Evolutionary conservation across 2,797 vertebrate genomes (phyloP).

Genomic region (Chelonia mydas): DNA sequence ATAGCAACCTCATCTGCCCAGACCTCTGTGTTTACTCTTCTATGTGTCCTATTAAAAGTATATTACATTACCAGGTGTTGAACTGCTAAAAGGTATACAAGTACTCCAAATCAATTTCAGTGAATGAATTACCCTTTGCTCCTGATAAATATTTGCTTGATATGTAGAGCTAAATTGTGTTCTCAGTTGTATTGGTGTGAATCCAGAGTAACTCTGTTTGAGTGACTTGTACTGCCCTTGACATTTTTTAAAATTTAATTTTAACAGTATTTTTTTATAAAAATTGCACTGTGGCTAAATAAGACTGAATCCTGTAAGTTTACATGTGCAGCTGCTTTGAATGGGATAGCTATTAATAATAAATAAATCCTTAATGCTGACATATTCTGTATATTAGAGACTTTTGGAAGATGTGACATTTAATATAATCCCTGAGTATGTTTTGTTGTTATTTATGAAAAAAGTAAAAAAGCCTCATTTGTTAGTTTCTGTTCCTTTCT

Average conservation of each 20-base stretch:
- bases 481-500: not conserved
- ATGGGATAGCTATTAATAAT: not conserved
- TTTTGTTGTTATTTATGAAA: not conserved
- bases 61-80: slow-evolving; percentile 10
- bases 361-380: not conserved
- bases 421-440: not conserved
- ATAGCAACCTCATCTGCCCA: slow-evolving; percentile 77
- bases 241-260: not conserved
- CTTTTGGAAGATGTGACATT: not conserved
- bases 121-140: not conserved
- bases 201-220: not conserved
- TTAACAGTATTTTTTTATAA: not conserved
- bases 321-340: not conserved
- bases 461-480: not conserved
- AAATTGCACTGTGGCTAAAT: not conserved
- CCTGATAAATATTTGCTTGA: not conserved
- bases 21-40: slow-evolving; percentile 57
- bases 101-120: slow-evolving; percentile 19
- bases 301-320: not conserved
- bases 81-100: slow-evolving; percentile 46
- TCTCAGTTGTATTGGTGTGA: not conserved
- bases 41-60: slow-evolving; percentile 47
- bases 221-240: not conserved
- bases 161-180: not conserved
- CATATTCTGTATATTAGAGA: not conserved